Percentiles rank a stretch among this genome's conserved stretches.
Conservation (phyloP, 2,888 invertebrate genomes). For the Cataglyphis rosenhaueri region DNA sequence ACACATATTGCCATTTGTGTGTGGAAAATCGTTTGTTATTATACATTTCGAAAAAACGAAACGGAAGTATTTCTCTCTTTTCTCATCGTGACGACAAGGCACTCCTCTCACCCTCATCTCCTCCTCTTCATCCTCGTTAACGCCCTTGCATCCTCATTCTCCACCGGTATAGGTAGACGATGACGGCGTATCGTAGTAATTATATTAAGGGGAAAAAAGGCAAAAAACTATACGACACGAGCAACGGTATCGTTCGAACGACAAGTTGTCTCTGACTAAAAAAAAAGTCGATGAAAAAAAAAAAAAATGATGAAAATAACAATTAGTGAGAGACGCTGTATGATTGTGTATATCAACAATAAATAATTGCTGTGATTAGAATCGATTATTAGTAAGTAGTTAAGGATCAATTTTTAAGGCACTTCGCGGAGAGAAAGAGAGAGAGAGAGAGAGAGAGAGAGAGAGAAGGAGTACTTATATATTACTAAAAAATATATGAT, state of each 20-base stretch:
- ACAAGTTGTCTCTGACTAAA: conserved; percentile 68
- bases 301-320: conserved; percentile 71
- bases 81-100: conserved; percentile 54
- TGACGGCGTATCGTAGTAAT: conserved; percentile 59
- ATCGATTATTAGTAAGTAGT: conserved; percentile 84
- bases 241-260: conserved; percentile 62
- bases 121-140: conserved; percentile 29
- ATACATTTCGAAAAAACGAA: conserved; percentile 13
- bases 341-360: conserved; percentile 86
- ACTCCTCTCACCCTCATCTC: conserved; percentile 35
- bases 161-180: conserved; percentile 68
- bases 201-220: conserved; percentile 54
- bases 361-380: conserved; percentile 86
- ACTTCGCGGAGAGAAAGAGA: conserved; percentile 70
- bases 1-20: conserved; percentile 10
- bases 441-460: conserved; percentile 48
- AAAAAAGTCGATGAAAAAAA: conserved; percentile 65
- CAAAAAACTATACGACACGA: conserved; percentile 52
- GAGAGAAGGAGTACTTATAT: conserved; percentile 32
- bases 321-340: conserved; percentile 84
- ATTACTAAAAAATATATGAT: conserved; percentile 30
- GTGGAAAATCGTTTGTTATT: conserved; percentile 36
- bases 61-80: conserved; percentile 66
- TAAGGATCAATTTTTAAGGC: conserved; percentile 83
- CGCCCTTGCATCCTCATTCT: conserved; percentile 55